phyloP scores from a whole-genome alignment of 2,113 vertebrate species.

The Pithys albifrons region DNA sequence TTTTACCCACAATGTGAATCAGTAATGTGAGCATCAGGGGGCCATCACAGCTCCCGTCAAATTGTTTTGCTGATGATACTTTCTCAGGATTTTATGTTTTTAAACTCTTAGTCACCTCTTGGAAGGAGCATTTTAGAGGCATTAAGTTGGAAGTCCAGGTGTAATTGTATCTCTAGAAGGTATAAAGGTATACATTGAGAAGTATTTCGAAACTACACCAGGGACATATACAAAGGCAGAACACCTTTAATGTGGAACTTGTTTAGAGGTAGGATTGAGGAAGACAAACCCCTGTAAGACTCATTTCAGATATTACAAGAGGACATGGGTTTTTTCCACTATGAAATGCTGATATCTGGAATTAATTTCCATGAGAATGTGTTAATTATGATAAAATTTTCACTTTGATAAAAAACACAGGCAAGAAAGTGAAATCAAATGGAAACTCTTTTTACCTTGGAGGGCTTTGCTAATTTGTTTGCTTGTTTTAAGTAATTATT shows the following conservation, averaged over 20 bases:
- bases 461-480: background rate
- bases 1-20: slow-evolving; percentile 1
- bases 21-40: slow-evolving; percentile 21
- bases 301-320: background rate
- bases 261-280: background rate
- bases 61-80: slow-evolving; percentile 38
- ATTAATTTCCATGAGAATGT: background rate
- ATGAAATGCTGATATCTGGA: background rate
- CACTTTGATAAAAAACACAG: background rate
- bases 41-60: background rate
- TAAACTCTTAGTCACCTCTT: slow-evolving; percentile 48
- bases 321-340: background rate
- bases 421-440: background rate
- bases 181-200: background rate
- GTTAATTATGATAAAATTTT: background rate
- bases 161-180: slow-evolving; percentile 12
- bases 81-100: slow-evolving; percentile 41
- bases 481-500: background rate
- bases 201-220: background rate
- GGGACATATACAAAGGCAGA: background rate
- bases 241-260: background rate
- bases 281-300: background rate
- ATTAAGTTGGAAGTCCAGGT: slow-evolving; percentile 31
- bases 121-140: slow-evolving; percentile 36
- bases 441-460: background rate